A percentile compares a stretch with the other conserved stretches of the same genome.
Evolutionary conservation across 2,797 vertebrate genomes (phyloP).

Genomic region (Mormyrus hasselquistii): DNA sequence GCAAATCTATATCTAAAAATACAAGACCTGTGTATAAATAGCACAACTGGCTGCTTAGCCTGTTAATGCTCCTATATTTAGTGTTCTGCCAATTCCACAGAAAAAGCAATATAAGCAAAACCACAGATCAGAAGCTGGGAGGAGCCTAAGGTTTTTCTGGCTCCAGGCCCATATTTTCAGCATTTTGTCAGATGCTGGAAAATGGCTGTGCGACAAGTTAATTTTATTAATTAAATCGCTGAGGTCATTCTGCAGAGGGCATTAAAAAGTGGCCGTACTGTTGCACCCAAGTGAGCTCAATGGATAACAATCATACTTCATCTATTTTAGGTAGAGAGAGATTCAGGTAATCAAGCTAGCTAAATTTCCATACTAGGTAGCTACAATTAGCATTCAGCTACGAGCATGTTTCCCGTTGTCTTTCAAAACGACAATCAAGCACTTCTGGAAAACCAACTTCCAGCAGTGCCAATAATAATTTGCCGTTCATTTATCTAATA

Average conservation of each 20-base stretch:
- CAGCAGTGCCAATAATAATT: neutral
- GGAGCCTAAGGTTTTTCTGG: neutral
- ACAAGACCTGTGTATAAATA: neutral
- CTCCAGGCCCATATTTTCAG: neutral
- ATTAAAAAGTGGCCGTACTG: neutral
- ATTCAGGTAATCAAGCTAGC: neutral
- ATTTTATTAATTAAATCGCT: neutral
- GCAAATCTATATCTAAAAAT: neutral
- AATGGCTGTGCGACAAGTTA: neutral
- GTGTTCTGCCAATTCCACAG: neutral
- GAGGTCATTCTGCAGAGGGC: neutral
- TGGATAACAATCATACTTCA: neutral
- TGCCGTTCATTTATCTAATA: neutral
- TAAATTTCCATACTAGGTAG: neutral
- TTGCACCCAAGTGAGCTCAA: neutral
- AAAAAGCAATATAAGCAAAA: neutral
- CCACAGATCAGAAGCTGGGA: neutral
- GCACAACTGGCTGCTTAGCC: neutral
- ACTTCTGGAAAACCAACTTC: neutral
- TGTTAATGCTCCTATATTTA: neutral
- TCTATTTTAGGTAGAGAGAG: neutral
- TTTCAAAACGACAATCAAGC: neutral
- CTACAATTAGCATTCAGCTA: conserved; percentile 3
- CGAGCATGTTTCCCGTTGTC: neutral
- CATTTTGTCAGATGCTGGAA: neutral